phyloP scores from a whole-genome alignment of 2,888 invertebrate species.

The Lasioglossum villosulum region DNA sequence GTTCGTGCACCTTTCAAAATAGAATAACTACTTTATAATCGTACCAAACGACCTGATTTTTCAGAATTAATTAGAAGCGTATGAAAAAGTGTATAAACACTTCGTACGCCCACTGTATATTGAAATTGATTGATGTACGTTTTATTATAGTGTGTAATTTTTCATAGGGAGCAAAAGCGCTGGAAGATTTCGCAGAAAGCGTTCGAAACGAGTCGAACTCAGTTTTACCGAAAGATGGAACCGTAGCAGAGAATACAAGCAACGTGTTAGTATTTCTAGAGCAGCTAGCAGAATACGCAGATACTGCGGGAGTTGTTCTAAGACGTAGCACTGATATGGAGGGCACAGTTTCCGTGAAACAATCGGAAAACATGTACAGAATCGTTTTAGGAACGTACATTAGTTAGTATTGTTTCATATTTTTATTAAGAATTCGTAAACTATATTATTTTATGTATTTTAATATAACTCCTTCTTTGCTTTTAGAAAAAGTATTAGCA shows the following conservation, averaged over 20 bases:
- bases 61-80: too few species aligned
- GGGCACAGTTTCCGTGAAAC: slow-evolving; percentile 85
- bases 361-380: slow-evolving; percentile 86
- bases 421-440: not conserved
- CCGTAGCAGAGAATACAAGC: slow-evolving; percentile 98
- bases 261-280: slow-evolving; percentile 97
- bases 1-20: too few species aligned
- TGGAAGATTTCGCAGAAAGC: slow-evolving; percentile 97
- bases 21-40: too few species aligned
- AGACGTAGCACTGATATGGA: slow-evolving; percentile 84
- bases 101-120: too few species aligned
- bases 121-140: too few species aligned
- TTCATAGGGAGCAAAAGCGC: slow-evolving; percentile 92
- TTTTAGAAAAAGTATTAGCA: slow-evolving; percentile 93
- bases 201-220: slow-evolving; percentile 91
- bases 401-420: slow-evolving; percentile 86
- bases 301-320: slow-evolving; percentile 90
- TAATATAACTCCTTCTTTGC: not conserved
- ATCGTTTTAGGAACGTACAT: slow-evolving; percentile 92
- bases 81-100: too few species aligned
- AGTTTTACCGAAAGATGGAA: slow-evolving; percentile 97
- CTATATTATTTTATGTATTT: not conserved
- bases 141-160: not conserved
- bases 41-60: too few species aligned
- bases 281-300: slow-evolving; percentile 92